Evolutionary conservation across 2,797 vertebrate species (phyloP), one percentile per base, ranked within the genome.

Genomic region (Salmo trutta): DNA sequence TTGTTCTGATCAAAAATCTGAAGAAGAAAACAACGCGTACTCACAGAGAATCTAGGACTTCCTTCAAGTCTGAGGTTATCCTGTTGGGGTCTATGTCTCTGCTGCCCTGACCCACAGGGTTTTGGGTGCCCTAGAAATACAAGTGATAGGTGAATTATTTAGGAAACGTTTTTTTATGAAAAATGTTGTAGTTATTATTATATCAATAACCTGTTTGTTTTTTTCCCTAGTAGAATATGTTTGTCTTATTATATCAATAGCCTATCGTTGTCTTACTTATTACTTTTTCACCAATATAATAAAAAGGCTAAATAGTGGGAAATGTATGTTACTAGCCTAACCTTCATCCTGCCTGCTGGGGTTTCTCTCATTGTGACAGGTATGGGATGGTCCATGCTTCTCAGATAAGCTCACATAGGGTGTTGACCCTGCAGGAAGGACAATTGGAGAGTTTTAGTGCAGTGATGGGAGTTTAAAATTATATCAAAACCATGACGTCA

Each of bases 11-110:
- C 10, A 47, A 54, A 56, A n/a, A 7, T 19, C 53, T 56, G 53
- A 19, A 19, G 15, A 17, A 16, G 17, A 16, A 54, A 54, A 54
- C 41, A 47, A 54, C 1, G 5, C 19, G 6, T 21, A 64, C 72
- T 56, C 53, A 56, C 72, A 56, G 41, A 10, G 52, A 74, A 74
- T 41, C 24, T 27, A 56, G 52, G 5, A 56, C 72, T 56, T 64
- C 41, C 19, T 51, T 19, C 19, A 71, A 51, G 68, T 71, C 53
- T 17, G 53, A 56, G 16, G 53, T 56, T 56, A 17, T 56, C 5
- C 53, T 2, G 5, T 7, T 51, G 41, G 36, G 68, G 7, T 71
- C 41, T 5, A 41, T 71, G 36, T 24, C n/a, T 71, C 5, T 3
- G 8, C 68, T 71, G n/a, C 68, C 41, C 17, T 71, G 10, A 47